Evolutionary conservation across 2,113 vertebrate genomes (phyloP).

Genomic region (Bubalus kerabau): DNA sequence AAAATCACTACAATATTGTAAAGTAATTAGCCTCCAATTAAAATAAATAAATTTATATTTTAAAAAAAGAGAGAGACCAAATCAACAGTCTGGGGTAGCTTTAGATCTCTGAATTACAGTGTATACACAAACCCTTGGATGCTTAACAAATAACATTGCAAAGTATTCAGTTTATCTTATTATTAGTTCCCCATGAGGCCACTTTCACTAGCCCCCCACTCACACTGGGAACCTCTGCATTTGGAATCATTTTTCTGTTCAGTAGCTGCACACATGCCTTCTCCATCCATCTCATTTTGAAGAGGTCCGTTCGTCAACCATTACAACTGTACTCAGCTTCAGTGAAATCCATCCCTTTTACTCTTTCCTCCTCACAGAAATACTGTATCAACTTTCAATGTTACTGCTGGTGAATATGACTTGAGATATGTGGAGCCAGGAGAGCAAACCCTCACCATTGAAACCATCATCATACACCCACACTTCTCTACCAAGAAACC

Average conservation of each 20-base stretch:
- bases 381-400: constrained; percentile 51
- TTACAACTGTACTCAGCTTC: neutral
- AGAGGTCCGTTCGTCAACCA: neutral
- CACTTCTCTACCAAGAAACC: constrained; percentile 81
- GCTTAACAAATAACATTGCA: neutral
- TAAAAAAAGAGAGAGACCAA: neutral
- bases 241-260: neutral
- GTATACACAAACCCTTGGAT: neutral
- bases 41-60: too few species aligned
- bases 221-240: neutral
- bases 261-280: neutral
- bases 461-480: constrained; percentile 83
- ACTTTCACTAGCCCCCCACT: neutral
- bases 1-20: too few species aligned
- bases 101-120: neutral
- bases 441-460: constrained; percentile 83
- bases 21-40: too few species aligned
- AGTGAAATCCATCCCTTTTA: neutral
- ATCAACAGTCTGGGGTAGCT: neutral
- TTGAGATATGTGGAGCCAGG: constrained; percentile 75
- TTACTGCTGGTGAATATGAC: constrained; percentile 86
- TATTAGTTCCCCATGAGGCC: neutral
- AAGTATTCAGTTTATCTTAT: neutral
- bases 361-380: constrained; percentile 56
- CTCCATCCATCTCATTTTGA: neutral